Evolutionary conservation across 2,888 invertebrate species (phyloP), one percentile per base, ranked within the genome.

Genomic region (Lasioglossum figueresi): DNA sequence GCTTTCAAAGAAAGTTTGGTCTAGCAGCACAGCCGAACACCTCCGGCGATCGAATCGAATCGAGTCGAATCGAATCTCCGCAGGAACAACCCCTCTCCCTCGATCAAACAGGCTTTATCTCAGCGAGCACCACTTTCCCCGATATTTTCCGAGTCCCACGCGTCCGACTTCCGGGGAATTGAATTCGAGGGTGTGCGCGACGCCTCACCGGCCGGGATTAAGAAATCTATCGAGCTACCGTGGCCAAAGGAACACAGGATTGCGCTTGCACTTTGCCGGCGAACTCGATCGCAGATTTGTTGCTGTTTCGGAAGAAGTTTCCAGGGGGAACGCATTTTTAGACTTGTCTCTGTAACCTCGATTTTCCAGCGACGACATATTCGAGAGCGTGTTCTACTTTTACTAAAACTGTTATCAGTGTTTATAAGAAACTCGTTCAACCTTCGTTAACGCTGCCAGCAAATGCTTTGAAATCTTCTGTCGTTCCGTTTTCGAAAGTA

Each of bases 1-100:
- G 37, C 37, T 37, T 37, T 37, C 37, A 40, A 56, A 80, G 77
- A 78, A n/a, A n/a, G n/a, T n/a, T 77, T 77, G 63, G 68, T 19
- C 43, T 40, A 45, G 59, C 23, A 43, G 56, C 72, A 66, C 71
- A 45, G 63, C 23, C 45, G 34, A 63, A 52, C 56, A 40, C 56
- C 75, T 74, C 19, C 43, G 45, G 48, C n/a, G 31, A 63, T 31
- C 37, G 82, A 76, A 82, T 84, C 66, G 85, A 78, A 79, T 85
- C 75, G 52, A 56, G 10, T 56, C 31, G 82, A 79, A 82, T 82
- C 71, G 86, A 78, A 84, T 84, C 79, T 76, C 40, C 45, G 40
- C 19, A 74, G 80, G 79, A 79, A 73, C 72, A 43, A 37, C 56
- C 43, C 77, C 71, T 56, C 16, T 78, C 45, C 45, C 16, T 45